Percentiles rank a stretch among this genome's conserved stretches.
Evolutionary conservation across 2,113 vertebrate species (phyloP).

Genomic region (Loxodonta africana): DNA sequence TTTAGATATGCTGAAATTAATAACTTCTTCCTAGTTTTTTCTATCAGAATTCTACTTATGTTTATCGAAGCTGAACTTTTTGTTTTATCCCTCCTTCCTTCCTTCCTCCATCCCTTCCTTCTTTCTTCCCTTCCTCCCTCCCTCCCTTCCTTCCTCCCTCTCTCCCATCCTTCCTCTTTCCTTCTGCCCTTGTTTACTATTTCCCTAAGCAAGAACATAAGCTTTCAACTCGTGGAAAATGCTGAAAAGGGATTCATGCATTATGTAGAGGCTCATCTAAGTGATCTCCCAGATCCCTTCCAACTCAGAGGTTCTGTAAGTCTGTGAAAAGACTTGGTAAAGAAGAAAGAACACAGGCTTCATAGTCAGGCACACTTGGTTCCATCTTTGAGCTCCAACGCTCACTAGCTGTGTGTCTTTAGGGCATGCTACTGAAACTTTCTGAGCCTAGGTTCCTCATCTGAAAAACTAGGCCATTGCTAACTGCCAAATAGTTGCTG

Average conservation of each 20-base stretch:
- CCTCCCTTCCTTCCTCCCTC: neutral
- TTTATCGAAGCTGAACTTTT: neutral
- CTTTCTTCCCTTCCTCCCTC: neutral
- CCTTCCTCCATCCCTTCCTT: neutral
- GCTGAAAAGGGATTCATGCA: neutral
- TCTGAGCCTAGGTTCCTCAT: neutral
- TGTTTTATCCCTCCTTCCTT: neutral
- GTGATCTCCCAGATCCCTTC: neutral
- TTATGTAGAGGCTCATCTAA: neutral
- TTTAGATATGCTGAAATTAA: neutral
- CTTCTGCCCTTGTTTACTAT: neutral
- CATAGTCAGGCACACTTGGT: neutral
- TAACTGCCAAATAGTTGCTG: neutral
- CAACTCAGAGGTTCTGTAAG: neutral
- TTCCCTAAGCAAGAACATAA: neutral
- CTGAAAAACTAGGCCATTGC: neutral
- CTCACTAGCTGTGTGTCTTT: neutral
- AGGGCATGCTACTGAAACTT: neutral
- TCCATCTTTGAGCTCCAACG: no score
- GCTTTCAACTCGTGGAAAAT: neutral
- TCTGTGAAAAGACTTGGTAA: neutral
- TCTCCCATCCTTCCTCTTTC: neutral
- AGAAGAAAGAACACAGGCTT: neutral
- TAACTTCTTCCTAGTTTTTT: neutral
- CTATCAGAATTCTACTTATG: neutral